Evolutionary conservation across 2,888 invertebrate genomes (phyloP), one percentile per base, ranked within the genome.

Genomic region (Monochamus alternatus): DNA sequence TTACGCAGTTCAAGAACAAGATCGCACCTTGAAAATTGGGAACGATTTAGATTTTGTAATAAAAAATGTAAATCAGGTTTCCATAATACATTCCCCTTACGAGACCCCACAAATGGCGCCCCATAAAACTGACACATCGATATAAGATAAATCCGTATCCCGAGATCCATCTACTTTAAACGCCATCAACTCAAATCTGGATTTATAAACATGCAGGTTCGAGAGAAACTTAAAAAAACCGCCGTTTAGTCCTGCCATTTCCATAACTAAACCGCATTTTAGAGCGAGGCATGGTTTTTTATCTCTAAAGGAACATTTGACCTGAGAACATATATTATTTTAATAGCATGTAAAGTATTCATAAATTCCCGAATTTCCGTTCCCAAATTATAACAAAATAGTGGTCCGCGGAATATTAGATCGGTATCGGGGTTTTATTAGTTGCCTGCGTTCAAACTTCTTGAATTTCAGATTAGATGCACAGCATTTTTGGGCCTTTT

Each of bases 301-400:
- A 71, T 63, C 63, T 63, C 47, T 69, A 30, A 69, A 69, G 47
- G 10, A 43, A 5, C 44, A 69, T 59, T 62, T 51, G 70, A 63
- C 63, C 70, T 38, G 32, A 8, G 9, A 51, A n/a, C 70, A 71
- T 71, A 71, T 63, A 63, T 71, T 71, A 71, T 63, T 71, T 71
- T 71, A 71, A 71, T 63, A 44, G 62, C 52, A 71, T 71, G 63
- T 63, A 63, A 71, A 71, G 62, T 71, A 71, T 71, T 71, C 70
- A 71, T 71, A 71, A 71, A 71, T 71, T 71, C 63, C 58, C 31
- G 47, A 44, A 51, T 60, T 70, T 62, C 70, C 62, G 7, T 32
- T 12, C 62, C 47, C 51, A 44, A 69, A 75, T 70, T 75, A 65
- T 68, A 75, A 69, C 59, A 70, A 75, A 65, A 14, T 55, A 14